Conservation (phyloP, 2,797 vertebrate species). For the Premnoplex brunnescens region DNA sequence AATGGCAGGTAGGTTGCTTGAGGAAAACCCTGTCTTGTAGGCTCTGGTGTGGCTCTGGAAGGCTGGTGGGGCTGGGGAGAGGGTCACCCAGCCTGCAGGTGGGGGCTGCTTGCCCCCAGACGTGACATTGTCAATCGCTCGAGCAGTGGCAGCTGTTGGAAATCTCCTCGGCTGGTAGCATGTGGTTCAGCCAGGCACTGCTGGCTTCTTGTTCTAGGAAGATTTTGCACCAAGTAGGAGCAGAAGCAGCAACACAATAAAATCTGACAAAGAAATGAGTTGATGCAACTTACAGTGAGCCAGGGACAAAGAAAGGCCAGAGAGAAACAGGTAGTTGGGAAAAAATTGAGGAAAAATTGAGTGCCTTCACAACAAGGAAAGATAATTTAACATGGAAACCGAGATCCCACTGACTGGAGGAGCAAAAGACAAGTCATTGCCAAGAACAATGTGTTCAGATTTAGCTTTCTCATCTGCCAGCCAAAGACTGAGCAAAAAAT, state of each 20-base stretch:
- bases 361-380: not conserved
- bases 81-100: not conserved
- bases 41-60: fast-evolving
- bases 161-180: not conserved
- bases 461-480: constrained; percentile 57
- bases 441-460: constrained; percentile 60
- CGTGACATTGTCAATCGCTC: fast-evolving
- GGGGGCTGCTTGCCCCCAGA: not conserved
- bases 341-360: not conserved
- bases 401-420: constrained; percentile 10
- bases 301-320: not conserved
- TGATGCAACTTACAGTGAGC: not conserved
- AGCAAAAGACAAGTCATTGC: constrained; percentile 26
- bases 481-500: constrained; percentile 49
- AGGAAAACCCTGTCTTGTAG: not conserved
- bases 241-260: not conserved
- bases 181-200: not conserved
- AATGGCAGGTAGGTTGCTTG: fast-evolving
- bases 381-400: constrained; percentile 8
- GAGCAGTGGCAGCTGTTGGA: not conserved
- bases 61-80: not conserved
- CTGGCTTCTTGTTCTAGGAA: not conserved
- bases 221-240: not conserved
- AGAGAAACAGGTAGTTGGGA: not conserved
- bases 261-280: not conserved